These are phyloP conservation scores for Sebastes elongatus DNA, from an alignment of 2,797 vertebrate species.

Conservation along the genomic window DNA sequence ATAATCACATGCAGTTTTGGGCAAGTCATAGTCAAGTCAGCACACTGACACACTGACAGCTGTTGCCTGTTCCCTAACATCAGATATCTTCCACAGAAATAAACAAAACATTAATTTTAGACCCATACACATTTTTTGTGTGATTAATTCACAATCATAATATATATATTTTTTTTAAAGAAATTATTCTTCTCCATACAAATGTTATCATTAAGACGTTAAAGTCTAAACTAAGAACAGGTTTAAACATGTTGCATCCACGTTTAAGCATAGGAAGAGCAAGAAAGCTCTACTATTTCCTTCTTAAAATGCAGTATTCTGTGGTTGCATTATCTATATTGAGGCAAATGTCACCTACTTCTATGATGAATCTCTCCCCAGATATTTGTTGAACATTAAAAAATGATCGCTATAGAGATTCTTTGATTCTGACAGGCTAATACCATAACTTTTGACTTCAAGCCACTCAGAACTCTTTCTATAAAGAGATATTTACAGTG, in stretches of 20 bases:
- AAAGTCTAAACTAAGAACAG: neutral
- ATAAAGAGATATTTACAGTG: neutral
- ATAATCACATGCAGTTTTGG: too few species aligned
- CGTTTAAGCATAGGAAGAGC: neutral
- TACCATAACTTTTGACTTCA: neutral
- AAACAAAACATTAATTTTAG: too few species aligned
- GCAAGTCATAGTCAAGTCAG: too few species aligned
- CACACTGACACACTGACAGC: too few species aligned
- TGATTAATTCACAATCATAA: too few species aligned
- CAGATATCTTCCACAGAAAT: too few species aligned
- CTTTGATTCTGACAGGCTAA: neutral
- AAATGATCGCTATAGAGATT: neutral
- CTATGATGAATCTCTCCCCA: neutral
- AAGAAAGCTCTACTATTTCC: neutral
- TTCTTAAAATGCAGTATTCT: neutral
- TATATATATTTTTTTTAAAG: too few species aligned
- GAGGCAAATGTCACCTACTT: neutral
- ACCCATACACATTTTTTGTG: accelerated
- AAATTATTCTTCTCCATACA: too few species aligned
- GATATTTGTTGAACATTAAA: neutral
- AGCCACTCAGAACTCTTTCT: neutral
- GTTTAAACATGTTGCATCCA: neutral
- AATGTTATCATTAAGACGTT: too few species aligned
- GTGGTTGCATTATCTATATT: neutral
- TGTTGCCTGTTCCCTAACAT: too few species aligned